phyloP scores from a whole-genome alignment of 2,113 vertebrate species.

The Nothocercus nigrocapillus region DNA sequence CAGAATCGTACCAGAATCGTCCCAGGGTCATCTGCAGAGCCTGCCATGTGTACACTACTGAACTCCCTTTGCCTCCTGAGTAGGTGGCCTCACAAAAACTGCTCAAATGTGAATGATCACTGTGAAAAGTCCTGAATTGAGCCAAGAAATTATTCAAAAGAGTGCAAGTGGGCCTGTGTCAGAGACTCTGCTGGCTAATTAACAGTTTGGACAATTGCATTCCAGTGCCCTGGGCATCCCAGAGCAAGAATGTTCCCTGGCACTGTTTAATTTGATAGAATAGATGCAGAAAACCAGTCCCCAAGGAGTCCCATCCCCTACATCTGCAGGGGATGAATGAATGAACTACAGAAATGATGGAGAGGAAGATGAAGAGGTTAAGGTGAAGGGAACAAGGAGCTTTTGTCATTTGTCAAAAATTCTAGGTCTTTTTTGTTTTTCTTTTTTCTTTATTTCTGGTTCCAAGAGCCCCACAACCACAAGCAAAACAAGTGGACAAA shows the following conservation, averaged over 20 bases:
- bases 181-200: background rate
- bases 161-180: background rate
- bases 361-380: background rate
- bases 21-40: background rate
- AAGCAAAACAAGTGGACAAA: conserved; percentile 61
- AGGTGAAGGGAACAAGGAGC: background rate
- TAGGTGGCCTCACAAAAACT: background rate
- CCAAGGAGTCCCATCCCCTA: background rate
- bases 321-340: background rate
- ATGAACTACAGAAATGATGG: background rate
- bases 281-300: background rate
- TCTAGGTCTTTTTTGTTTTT: background rate
- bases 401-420: background rate
- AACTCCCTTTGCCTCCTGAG: background rate
- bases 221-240: background rate
- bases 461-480: conserved; percentile 43
- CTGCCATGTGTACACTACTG: background rate
- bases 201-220: background rate
- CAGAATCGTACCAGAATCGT: background rate
- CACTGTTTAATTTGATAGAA: background rate
- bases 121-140: background rate
- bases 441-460: background rate
- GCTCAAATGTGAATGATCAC: background rate
- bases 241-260: background rate
- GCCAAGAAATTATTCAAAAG: background rate